Evolutionary conservation across 1,140 invertebrate species (phyloP).

Genomic region (Batillaria attramentaria): DNA sequence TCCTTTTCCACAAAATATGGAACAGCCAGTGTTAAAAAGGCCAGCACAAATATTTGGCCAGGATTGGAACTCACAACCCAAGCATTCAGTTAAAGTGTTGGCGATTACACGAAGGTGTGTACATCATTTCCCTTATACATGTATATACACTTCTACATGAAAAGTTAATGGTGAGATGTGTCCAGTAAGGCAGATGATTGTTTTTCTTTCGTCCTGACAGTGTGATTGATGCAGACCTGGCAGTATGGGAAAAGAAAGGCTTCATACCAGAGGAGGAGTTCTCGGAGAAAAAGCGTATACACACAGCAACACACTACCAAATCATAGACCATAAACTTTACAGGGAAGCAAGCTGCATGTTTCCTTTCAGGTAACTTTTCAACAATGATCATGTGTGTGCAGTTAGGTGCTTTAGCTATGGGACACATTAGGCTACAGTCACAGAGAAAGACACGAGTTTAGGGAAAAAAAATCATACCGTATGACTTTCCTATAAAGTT

Average conservation of each 20-base stretch:
- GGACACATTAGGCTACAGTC: too few species aligned
- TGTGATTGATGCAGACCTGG: conserved; percentile 81
- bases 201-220: too few species aligned
- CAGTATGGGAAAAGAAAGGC: conserved; percentile 80
- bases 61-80: background rate
- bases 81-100: background rate
- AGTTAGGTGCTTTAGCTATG: background rate
- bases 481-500: too few species aligned
- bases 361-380: conserved; percentile 77
- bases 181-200: conserved; percentile 18
- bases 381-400: background rate
- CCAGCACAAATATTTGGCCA: too few species aligned
- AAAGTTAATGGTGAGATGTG: background rate
- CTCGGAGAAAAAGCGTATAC: conserved; percentile 69
- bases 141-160: background rate
- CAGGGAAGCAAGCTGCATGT: conserved; percentile 88
- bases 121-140: too few species aligned
- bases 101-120: background rate
- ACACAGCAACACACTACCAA: conserved; percentile 79
- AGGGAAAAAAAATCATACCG: too few species aligned
- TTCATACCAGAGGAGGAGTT: conserved; percentile 81
- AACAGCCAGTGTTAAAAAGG: too few species aligned
- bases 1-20: too few species aligned
- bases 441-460: too few species aligned
- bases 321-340: conserved; percentile 87